Evolutionary conservation across 1,140 invertebrate species (phyloP).

Genomic region (Atta cephalotes): DNA sequence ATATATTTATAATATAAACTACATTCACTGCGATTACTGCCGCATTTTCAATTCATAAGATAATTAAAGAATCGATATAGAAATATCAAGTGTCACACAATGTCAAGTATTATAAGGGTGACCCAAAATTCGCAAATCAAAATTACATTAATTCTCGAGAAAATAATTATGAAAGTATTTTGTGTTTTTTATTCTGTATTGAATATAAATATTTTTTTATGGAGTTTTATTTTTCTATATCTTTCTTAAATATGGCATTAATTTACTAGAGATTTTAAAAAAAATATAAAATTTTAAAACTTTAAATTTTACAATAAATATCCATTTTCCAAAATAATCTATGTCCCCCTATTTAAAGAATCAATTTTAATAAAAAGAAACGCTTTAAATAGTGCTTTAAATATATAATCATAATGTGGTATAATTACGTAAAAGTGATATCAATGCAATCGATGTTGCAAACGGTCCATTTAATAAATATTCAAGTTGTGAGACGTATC

Average conservation of each 20-base stretch:
- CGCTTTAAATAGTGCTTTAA: not conserved
- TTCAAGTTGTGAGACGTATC: not conserved
- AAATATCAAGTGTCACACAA: too few species aligned
- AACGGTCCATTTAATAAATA: conserved; percentile 7
- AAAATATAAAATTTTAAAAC: too few species aligned
- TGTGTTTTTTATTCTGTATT: not conserved
- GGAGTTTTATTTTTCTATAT: not conserved
- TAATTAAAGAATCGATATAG: too few species aligned
- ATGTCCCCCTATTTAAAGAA: not conserved
- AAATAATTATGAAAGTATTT: too few species aligned
- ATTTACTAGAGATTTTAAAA: not conserved
- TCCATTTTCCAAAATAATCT: not conserved
- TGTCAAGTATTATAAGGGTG: too few species aligned
- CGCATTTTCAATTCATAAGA: too few species aligned
- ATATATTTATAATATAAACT: too few species aligned
- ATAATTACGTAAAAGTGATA: conserved; percentile 5
- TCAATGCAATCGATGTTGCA: not conserved
- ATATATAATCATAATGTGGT: not conserved
- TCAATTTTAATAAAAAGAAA: not conserved
- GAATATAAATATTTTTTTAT: not conserved
- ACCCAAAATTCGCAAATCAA: too few species aligned
- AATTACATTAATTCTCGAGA: too few species aligned
- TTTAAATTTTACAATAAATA: not conserved
- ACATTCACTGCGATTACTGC: too few species aligned
- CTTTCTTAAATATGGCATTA: not conserved